phyloP scores from a whole-genome alignment of 2,113 vertebrate species.

The Speoplatyrhinus poulsoni region DNA sequence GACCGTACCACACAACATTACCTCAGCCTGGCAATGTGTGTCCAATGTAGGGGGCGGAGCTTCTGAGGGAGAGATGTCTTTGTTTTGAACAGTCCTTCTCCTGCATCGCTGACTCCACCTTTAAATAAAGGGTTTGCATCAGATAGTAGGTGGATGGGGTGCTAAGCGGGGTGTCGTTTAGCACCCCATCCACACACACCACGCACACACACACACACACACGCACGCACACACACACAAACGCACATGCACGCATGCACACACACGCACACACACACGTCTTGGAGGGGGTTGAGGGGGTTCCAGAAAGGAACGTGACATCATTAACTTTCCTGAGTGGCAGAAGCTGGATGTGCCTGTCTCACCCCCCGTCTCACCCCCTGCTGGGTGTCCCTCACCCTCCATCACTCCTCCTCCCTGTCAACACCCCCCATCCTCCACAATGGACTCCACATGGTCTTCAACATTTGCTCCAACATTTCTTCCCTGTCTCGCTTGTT shows the following conservation, averaged over 20 bases:
- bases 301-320: slow-evolving; percentile 55
- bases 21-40: no score
- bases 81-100: no score
- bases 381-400: slow-evolving; percentile 67
- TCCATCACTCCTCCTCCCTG: slow-evolving; percentile 59
- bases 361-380: slow-evolving; percentile 72
- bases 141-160: no score
- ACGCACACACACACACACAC: not conserved
- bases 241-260: not conserved
- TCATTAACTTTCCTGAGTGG: slow-evolving; percentile 84
- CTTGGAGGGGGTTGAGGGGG: slow-evolving; percentile 51
- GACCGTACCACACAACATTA: no score
- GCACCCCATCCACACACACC: slow-evolving; percentile 34
- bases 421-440: slow-evolving; percentile 47
- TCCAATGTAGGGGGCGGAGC: no score
- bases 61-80: no score
- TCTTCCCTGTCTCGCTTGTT: not conserved
- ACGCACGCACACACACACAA: slow-evolving; percentile 17
- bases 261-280: slow-evolving; percentile 17
- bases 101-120: no score
- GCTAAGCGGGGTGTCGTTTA: slow-evolving; percentile 78
- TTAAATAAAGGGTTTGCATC: no score
- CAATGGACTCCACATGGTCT: slow-evolving; percentile 31
- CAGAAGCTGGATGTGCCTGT: slow-evolving; percentile 79
- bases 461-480: slow-evolving; percentile 4